Percentiles rank a stretch among this genome's conserved stretches.
phyloP scores from a whole-genome alignment of 2,888 invertebrate species.

The Agrotis clavis region DNA sequence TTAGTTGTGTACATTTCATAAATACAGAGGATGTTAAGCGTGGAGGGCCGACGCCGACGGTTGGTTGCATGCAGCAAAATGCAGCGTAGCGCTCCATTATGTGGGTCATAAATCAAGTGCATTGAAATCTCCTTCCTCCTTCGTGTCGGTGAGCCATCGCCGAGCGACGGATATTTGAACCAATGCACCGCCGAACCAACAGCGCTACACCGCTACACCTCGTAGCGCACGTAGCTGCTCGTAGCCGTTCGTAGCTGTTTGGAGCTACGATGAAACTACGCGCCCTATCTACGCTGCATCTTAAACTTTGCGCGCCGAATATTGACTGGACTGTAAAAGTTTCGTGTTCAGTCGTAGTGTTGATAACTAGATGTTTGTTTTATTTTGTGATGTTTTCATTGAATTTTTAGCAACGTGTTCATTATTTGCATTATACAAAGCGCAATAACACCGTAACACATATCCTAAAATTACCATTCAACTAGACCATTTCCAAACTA shows the following conservation, averaged over 20 bases:
- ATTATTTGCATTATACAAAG: neutral
- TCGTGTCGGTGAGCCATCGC: constrained; percentile 86
- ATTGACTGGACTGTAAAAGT: constrained; percentile 49
- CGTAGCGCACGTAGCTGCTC: constrained; percentile 44
- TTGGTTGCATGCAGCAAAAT: constrained; percentile 85
- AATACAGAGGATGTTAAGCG: constrained; percentile 74
- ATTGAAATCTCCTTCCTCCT: constrained; percentile 89
- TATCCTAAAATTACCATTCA: neutral
- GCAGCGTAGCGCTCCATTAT: constrained; percentile 86
- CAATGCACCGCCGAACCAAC: constrained; percentile 75
- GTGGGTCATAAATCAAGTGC: constrained; percentile 88
- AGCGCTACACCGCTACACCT: constrained; percentile 51
- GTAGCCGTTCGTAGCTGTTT: constrained; percentile 48
- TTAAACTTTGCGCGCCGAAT: constrained; percentile 55
- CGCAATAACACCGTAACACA: neutral
- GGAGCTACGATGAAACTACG: constrained; percentile 46
- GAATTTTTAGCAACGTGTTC: neutral
- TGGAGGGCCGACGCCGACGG: constrained; percentile 72
- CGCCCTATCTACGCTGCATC: constrained; percentile 51
- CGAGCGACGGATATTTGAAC: constrained; percentile 85
- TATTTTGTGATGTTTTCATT: neutral
- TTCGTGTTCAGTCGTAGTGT: constrained; percentile 26
- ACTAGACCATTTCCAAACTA: constrained; percentile 7
- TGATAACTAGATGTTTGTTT: constrained; percentile 26
- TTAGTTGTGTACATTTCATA: constrained; percentile 69